phyloP scores from a whole-genome alignment of 1,140 invertebrate species.

The Drosophila santomea region DNA sequence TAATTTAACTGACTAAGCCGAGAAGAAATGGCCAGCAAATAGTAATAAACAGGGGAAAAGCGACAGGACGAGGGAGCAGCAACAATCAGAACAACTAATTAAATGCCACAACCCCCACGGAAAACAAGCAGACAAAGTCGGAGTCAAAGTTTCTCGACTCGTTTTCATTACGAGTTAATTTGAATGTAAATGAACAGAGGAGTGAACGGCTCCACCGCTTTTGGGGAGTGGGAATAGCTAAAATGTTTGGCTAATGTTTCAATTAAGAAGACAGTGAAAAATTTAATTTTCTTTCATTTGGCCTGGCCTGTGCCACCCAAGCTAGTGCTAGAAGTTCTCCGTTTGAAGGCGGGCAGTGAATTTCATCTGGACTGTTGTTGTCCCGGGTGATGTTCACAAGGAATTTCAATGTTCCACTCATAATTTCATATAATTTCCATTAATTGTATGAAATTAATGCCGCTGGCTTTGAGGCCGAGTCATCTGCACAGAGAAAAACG shows the following conservation, averaged over 20 bases:
- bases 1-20: conserved; percentile 56
- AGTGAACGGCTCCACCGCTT: not conserved
- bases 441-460: conserved; percentile 81
- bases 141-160: conserved; percentile 73
- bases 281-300: conserved; percentile 84
- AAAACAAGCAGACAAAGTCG: conserved; percentile 41
- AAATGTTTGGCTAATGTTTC: conserved; percentile 84
- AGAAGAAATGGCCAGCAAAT: conserved; percentile 68
- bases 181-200: conserved; percentile 82
- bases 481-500: conserved; percentile 3
- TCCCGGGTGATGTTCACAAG: conserved; percentile 79
- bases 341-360: conserved; percentile 31
- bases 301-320: conserved; percentile 57
- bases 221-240: conserved; percentile 38
- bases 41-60: conserved; percentile 43
- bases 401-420: conserved; percentile 83
- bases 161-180: conserved; percentile 84
- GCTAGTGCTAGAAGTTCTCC: conserved; percentile 31
- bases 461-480: conserved; percentile 35
- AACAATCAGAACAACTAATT: conserved; percentile 78
- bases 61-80: conserved; percentile 3
- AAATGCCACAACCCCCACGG: conserved; percentile 72
- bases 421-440: conserved; percentile 81
- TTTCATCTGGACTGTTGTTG: conserved; percentile 58
- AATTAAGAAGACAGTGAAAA: conserved; percentile 82